Base-by-base conservation (phyloP, 2,888 invertebrate genomes). In the Parapristionchus giblindavisi region DNA sequence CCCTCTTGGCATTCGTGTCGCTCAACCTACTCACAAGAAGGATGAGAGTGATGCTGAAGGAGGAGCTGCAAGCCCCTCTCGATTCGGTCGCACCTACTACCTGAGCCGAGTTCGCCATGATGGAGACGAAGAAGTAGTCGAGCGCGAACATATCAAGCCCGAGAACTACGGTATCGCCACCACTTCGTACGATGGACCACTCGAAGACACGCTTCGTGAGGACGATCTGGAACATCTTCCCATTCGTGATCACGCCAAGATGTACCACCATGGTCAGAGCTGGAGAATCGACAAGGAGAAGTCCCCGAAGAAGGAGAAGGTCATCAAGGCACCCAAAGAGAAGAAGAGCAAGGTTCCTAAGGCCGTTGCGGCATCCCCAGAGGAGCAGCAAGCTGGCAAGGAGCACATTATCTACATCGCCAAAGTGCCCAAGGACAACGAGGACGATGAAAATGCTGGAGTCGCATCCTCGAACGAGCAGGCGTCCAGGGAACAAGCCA, bases 371-470 rank as follows among this genome's bases (percentile, higher is more conserved):
- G 43, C 43, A 5, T 40, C 32, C 21, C 27, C 43, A 34, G 6
- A 27, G 3, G 65, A 48, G 43, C 27, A 65, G 65, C 29, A 29
- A 29, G 48, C 48, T 27, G 48, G 48, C 43, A 65, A 65, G 48
- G 65, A 65, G 27, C 43, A 43, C 65, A 48, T 65, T n/a, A 32
- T 32, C 65, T 65, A 65, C 65, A 65, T 65, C 65, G 48, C 65
- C 65, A 65, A 65, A n/a, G 65, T 65, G 43, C 65, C 43, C 43
- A 65, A 65, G 65, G 65, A 65, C 24, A 65, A 34, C 48, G 65
- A 65, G 48, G 65, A 65, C 24, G 43, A 65, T 8, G 65, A 65
- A 34, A 43, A 40, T 34, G 48, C 48, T 21, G 48, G n/a, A 1
- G 6, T 24, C 65, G 65, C 65, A n/a, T 34, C n/a, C 34, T 24